phyloP scores from a whole-genome alignment of 2,113 vertebrate genomes.

The Columba livia region DNA sequence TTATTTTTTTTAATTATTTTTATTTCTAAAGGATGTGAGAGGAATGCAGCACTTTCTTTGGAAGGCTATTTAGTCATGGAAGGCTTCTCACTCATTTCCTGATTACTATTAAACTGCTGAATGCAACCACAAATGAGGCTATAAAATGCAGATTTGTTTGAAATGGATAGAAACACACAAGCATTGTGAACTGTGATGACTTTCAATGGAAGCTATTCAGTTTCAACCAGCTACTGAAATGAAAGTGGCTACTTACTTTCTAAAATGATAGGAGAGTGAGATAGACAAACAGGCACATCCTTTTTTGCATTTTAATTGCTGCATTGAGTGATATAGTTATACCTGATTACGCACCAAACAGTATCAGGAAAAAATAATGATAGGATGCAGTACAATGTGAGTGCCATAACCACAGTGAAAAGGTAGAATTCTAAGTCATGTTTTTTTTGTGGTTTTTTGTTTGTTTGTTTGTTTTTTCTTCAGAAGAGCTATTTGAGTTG shows the following conservation, averaged over 20 bases:
- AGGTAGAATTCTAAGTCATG: not conserved
- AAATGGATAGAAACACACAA: not conserved
- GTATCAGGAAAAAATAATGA: not conserved
- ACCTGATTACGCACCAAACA: not conserved
- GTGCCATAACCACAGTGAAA: not conserved
- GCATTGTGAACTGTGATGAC: slow-evolving; percentile 26
- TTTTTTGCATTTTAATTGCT: slow-evolving; percentile 33
- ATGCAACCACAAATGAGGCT: slow-evolving; percentile 19
- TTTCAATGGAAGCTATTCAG: not conserved
- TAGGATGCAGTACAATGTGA: not conserved
- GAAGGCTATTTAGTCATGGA: not conserved
- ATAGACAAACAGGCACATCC: not conserved
- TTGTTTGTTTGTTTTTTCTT: not conserved
- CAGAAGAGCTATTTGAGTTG: slow-evolving; percentile 8
- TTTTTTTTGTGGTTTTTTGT: not conserved
- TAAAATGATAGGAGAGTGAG: not conserved
- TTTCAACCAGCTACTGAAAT: slow-evolving; percentile 23
- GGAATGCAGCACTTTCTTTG: slow-evolving; percentile 7
- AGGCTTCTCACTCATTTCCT: slow-evolving; percentile 1
- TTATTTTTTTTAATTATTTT: not conserved
- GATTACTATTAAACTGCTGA: slow-evolving; percentile 32
- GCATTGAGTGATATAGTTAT: not conserved
- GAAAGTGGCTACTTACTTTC: not conserved
- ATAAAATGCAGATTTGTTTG: slow-evolving; percentile 27
- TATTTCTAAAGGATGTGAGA: not conserved